Evolutionary conservation across 2,888 invertebrate genomes (phyloP).

Genomic region (Drosophila mimetica): DNA sequence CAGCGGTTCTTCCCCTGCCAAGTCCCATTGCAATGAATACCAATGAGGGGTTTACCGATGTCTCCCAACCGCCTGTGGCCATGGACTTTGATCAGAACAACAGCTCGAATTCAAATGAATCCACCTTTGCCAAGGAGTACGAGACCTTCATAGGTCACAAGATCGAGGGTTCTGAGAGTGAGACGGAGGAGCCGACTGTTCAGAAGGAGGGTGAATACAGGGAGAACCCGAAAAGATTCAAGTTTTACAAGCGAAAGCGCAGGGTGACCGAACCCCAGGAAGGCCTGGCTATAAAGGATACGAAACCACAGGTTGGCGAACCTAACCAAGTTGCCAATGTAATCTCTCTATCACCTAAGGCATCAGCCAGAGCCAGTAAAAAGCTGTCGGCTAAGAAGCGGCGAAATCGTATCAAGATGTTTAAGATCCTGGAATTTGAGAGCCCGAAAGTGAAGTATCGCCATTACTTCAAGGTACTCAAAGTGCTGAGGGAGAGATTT

Average conservation of each 20-base stretch:
- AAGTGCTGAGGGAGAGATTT: conserved; percentile 40
- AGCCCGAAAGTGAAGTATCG: conserved; percentile 69
- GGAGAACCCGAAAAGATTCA: conserved; percentile 70
- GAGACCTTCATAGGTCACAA: conserved; percentile 82
- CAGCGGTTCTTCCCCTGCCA: conserved; percentile 20
- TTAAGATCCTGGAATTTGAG: conserved; percentile 66
- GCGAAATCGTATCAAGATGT: conserved; percentile 64
- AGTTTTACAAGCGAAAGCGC: conserved; percentile 79
- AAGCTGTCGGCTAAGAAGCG: conserved; percentile 55
- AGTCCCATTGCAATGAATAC: conserved; percentile 30
- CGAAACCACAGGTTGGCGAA: not conserved
- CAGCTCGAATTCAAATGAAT: conserved; percentile 74
- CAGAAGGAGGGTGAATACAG: conserved; percentile 47
- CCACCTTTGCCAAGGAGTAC: conserved; percentile 81
- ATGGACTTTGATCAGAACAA: conserved; percentile 76
- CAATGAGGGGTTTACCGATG: conserved; percentile 1
- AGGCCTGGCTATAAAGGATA: too few species aligned
- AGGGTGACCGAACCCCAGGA: conserved; percentile 58
- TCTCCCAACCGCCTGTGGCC: conserved; percentile 10
- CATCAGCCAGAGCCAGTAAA: conserved; percentile 50
- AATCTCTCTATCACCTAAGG: conserved; percentile 31
- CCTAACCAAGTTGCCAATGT: not conserved
- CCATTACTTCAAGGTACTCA: conserved; percentile 67
- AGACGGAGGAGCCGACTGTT: conserved; percentile 35
- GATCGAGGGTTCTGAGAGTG: conserved; percentile 68